Base-by-base conservation (phyloP, 2,888 invertebrate genomes). In the Dysmachus trigonus region DNA sequence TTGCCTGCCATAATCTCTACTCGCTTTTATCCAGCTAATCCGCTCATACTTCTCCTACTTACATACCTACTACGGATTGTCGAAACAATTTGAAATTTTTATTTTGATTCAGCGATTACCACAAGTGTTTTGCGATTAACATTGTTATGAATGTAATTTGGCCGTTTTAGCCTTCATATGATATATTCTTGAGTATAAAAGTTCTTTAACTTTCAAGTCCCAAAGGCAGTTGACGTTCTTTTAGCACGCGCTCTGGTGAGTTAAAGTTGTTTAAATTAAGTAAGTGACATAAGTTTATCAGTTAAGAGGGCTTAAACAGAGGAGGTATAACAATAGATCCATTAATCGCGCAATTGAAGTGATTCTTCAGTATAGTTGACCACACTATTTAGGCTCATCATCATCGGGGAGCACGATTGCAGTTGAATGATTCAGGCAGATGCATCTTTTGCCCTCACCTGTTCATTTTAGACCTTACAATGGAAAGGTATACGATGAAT, bases 81-180 rank as follows among this genome's bases (percentile, higher is more conserved):
- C 35, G 18, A 33, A 33, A 73, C 73, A 33, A 41, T 73, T 76
- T 76, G 15, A 76, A 41, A 38, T 76, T 62, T 31, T 41, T 76
- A 38, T 76, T 79, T 79, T 79, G 51, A 47, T 79, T 27, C 30
- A 31, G 79, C 79, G 51, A 79, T 79, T 79, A 51, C 35, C 31
- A 31, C 51, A 79, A 79, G 79, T 79, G 79, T 79, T 79, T 51
- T 51, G 79, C 79, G 51, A 62, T 62, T 62, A 62, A 62, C 62
- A 62, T 62, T 62, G 62, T 62, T 62, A 62, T 62, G 62, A 62
- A 62, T 62, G 62, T 62, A 62, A 62, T 62, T 62, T 62, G 62
- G 31, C 15, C 79, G 41, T 31, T 51, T 79, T 79, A 51, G 41
- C 30, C 27, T n/a, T 76, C 76, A 38, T 33, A 8, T 38, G 33